These are phyloP conservation scores for Dendronephthya gigantea DNA, from an alignment of 64 coral and sea anemone species.

Conservation along the genomic window DNA sequence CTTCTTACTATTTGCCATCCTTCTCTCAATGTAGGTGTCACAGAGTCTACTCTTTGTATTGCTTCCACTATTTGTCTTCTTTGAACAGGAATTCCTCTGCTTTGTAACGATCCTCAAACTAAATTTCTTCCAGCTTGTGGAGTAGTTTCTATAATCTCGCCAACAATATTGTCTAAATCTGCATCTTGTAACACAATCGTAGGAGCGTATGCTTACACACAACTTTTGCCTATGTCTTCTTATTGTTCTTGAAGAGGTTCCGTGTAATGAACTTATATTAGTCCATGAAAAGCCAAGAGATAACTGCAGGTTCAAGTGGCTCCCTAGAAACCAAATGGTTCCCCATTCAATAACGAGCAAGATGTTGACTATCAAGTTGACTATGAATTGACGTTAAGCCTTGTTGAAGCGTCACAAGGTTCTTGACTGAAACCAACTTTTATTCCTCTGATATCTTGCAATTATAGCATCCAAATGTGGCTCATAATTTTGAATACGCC, in stretches of 20 bases:
- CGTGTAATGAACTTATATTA: background rate
- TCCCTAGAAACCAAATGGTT: background rate
- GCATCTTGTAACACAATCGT: background rate
- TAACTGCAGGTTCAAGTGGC: background rate
- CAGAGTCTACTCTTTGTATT: background rate
- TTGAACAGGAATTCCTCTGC: background rate
- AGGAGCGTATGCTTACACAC: background rate
- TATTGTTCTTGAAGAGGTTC: background rate
- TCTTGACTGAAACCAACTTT: background rate
- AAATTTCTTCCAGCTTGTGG: background rate
- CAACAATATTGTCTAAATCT: background rate
- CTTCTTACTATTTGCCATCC: background rate
- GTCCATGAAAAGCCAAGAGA: background rate
- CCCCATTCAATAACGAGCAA: background rate
- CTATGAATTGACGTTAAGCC: background rate
- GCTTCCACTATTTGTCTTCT: background rate
- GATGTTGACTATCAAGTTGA: background rate
- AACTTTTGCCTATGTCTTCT: background rate
- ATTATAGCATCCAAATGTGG: background rate
- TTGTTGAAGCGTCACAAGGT: background rate
- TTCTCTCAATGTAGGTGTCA: too few relatives aligned
- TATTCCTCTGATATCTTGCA: background rate
- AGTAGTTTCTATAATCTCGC: background rate
- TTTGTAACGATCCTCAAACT: constrained; percentile 1
- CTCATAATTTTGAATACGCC: constrained; percentile 1